Base-by-base conservation (phyloP, 2,113 vertebrate species). In the Mus spicilegus region DNA sequence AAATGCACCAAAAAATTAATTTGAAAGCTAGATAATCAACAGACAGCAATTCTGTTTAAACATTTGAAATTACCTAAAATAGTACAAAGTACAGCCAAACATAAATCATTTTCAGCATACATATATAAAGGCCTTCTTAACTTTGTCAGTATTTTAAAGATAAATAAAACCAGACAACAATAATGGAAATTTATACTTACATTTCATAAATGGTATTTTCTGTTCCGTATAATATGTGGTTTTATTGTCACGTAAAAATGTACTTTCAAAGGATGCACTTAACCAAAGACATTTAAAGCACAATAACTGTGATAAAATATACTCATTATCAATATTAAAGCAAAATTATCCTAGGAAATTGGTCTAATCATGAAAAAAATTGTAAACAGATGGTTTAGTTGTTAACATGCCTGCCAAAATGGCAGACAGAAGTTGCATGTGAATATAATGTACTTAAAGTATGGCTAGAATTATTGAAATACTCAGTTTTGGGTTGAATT, bases 181-280 rank as follows among this genome's bases (percentile, higher is more conserved):
- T 82, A 70, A 54, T 72, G 46, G 14, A 65, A 90, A 87, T 76
- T 2, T 65, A 42, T 61, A 9, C 8, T 70, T 63, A 19, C 7
- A 73, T 16, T 88, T 82, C 24, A 70, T 97, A 65, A 95, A 73
- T 63, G 33, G 36, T 73, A 56, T 77, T 82, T 88, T 87, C 12
- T 70, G 22, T 4, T 49, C 0, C 7, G 16, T 87, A 56, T 39
- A 51, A 17, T n/a, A 22, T 84, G 17, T 49, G 5, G 61, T 82
- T 7, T 33, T 33, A 81, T 91, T 75, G 61, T n/a, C 70, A 85
- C 49, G 16, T 22, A 61, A 75, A 26, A 54, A 54, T 33, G 39
- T 75, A 56, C 67, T 30, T 93, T 84, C 87, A 65, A 26, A 65
- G 17, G 39, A 51, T 67, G 1, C 19, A 85, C 49, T 93, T 72